Base-by-base conservation (phyloP, 2,113 vertebrate species). In the Illadopsis cleaveri region DNA sequence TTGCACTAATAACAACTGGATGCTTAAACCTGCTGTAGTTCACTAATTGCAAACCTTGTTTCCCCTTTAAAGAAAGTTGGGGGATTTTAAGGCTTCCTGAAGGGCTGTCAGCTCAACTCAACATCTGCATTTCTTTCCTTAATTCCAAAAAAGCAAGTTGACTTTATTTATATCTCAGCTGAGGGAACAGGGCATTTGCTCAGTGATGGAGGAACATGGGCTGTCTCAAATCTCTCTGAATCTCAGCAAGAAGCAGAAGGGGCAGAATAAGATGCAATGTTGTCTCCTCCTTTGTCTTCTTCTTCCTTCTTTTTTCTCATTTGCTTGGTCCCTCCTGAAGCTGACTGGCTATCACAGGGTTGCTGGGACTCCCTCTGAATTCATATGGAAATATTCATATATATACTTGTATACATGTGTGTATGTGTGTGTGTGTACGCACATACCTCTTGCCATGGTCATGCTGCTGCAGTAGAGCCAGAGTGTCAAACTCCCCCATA, bases 1-100 rank as follows among this genome's bases (percentile, higher is more conserved):
- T 97, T 96, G 92, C 37, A 80, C 89, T 97, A 97, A 97, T 97
- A 96, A 84, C 87, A 96, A 51, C 15, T 80, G 57, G 88, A 86
- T 51, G 6, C 0, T 89, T 90, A 87, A 90, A 86, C 72, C 51
- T 86, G 72, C 45, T 68, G 71, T 37, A 84, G 62, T 47, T 64
- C 69, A 38, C 92, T 96, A 97, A 96, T 97, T 97, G 82, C 76
- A 93, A 77, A 62, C 70, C 45, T 96, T 89, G 47, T 85, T 97
- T 96, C 73, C 73, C 79, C 70, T 93, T 51, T 78, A 72, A 89
- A 96, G 92, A 72, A 51, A 25, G 24, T 56, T 15, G 22, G 12
- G 27, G 28, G 79, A 92, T 94, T 96, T 94, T 89, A 95, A 96
- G 86, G 61, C 94, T 96, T 97, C 93, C 96, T 78, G 87, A 94